Base-by-base conservation (phyloP, 2,888 invertebrate species). In the Formica aserva region DNA sequence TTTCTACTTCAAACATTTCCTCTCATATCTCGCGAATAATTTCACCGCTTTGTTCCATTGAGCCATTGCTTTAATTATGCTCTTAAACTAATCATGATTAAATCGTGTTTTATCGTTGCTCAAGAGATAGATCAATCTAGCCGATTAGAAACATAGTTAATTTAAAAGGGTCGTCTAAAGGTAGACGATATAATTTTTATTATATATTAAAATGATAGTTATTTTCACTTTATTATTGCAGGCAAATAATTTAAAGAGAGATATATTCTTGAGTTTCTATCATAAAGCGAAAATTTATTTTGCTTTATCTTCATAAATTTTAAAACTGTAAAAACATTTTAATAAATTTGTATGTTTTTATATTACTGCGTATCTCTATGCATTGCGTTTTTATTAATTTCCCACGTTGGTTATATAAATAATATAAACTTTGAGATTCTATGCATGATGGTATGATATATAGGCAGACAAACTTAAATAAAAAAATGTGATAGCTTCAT, bases 401-500 rank as follows among this genome's bases (percentile, higher is more conserved):
- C 22, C 26, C 18, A 38, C 6, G 41, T 29, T 32, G 55, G 38
- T 32, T 78, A 22, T 80, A n/a, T 8, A n/a, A n/a, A 48, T 18
- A 8, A n/a, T 52, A 52, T 52, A 60, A 71, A 80, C 32, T 45
- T 60, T 32, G 26, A 26, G 13, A 67, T 41, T 41, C 66, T 55
- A 15, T 18, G 48, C 18, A 18, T 48, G 13, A 52, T 48, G 1
- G 18, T 52, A 52, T n/a, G 38, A 78, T 69, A 38, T 29, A 66
- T 18, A 52, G 4, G 22, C 35, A 22, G 71, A 45, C 41, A 57
- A 41, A 29, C 55, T 52, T 80, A 80, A 80, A 80, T 45, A 62
- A 65, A 80, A 78, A 81, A 75, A 81, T 63, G 57, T 41, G 55
- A 75, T 75, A 74, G 11, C 81, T 65, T 29, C 11, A 26, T 48